Evolutionary conservation across 2,797 vertebrate species (phyloP).

Genomic region (Spinibarbus caldwelli): DNA sequence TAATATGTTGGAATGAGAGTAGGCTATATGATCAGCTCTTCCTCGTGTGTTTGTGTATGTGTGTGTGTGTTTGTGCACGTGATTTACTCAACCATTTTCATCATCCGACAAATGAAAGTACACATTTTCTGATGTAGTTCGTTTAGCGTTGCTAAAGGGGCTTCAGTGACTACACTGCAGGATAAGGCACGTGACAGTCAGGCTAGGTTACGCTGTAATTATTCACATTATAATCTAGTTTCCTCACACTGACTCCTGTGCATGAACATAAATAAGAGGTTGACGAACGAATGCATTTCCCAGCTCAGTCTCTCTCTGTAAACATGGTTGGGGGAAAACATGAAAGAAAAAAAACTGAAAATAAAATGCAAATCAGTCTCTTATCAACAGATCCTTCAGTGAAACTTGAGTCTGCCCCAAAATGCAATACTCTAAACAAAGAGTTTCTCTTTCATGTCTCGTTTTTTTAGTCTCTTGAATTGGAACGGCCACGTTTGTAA

Average conservation of each 20-base stretch:
- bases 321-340: conserved; percentile 66
- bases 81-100: conserved; percentile 26
- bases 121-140: conserved; percentile 30
- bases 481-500: neutral
- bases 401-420: conserved; percentile 83
- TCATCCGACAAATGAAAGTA: conserved; percentile 28
- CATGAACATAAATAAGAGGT: conserved; percentile 98
- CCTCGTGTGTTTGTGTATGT: conserved; percentile 16
- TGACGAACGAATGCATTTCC: conserved; percentile 70
- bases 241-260: conserved; percentile 93
- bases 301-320: conserved; percentile 80
- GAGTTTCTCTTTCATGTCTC: conserved; percentile 75
- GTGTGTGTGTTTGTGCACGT: conserved; percentile 14
- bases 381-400: conserved; percentile 76
- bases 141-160: conserved; percentile 34
- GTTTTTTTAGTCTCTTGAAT: conserved; percentile 61
- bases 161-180: conserved; percentile 74
- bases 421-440: conserved; percentile 86
- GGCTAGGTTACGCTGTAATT: conserved; percentile 86
- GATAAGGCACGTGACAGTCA: conserved; percentile 92
- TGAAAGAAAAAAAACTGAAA: conserved; percentile 47
- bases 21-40: conserved; percentile 1
- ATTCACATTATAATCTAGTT: conserved; percentile 83
- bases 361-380: conserved; percentile 77
- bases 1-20: conserved; percentile 61